Conservation (phyloP, 2,797 vertebrate species). For the Sebastes oblongus region DNA sequence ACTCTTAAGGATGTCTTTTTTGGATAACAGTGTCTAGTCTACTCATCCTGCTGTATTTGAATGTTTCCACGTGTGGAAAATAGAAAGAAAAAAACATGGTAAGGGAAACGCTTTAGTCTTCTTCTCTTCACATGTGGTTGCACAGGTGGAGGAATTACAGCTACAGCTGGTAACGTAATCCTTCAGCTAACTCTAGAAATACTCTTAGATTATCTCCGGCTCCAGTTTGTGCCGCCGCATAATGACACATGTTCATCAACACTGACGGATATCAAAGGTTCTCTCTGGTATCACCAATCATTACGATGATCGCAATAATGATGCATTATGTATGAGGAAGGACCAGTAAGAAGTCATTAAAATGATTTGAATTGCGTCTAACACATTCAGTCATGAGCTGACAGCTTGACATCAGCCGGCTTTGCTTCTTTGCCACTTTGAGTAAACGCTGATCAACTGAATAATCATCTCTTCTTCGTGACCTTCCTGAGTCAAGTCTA, state of each 20-base stretch:
- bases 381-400: slow-evolving; percentile 37
- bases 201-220: slow-evolving; percentile 3
- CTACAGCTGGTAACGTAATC: slow-evolving; percentile 31
- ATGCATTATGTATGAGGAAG: slow-evolving; percentile 36
- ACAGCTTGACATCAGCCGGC: slow-evolving; percentile 31
- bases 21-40: not conserved
- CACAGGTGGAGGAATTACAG: slow-evolving; percentile 38
- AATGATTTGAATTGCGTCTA: slow-evolving; percentile 43
- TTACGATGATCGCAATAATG: slow-evolving; percentile 1
- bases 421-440: slow-evolving; percentile 40
- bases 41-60: not conserved
- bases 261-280: slow-evolving; percentile 28
- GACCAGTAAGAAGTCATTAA: slow-evolving; percentile 29
- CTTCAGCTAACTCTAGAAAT: slow-evolving; percentile 10
- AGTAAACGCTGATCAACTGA: slow-evolving; percentile 51
- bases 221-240: slow-evolving; percentile 1
- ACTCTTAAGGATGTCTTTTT: not conserved
- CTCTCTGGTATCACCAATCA: slow-evolving; percentile 20
- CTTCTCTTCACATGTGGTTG: slow-evolving; percentile 11
- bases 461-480: slow-evolving; percentile 39
- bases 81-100: not conserved
- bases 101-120: not conserved
- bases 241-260: slow-evolving; percentile 20
- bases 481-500: slow-evolving; percentile 50
- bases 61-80: not conserved